Percentiles rank a stretch among this genome's conserved stretches.
Evolutionary conservation across 1,140 invertebrate genomes (phyloP).

Genomic region (Eulimnadia texana): DNA sequence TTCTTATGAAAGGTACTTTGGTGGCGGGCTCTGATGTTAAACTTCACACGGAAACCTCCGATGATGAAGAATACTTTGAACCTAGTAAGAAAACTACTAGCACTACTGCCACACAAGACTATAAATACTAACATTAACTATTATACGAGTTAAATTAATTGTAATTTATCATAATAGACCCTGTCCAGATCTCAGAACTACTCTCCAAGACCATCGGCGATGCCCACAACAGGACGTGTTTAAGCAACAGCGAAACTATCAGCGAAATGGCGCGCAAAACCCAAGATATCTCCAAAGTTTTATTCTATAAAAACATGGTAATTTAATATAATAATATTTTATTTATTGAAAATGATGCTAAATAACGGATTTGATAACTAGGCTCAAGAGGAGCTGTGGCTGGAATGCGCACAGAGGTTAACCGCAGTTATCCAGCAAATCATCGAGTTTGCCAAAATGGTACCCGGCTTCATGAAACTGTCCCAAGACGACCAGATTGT

Average conservation of each 20-base stretch:
- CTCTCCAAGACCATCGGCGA: conserved; percentile 82
- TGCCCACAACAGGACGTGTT: conserved; percentile 78
- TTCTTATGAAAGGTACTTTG: not conserved
- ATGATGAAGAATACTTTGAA: conserved; percentile 16
- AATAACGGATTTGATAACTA: conserved; percentile 23
- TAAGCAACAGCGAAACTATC: conserved; percentile 68
- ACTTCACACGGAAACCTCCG: not conserved
- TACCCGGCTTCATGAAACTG: conserved; percentile 95
- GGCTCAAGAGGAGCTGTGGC: conserved; percentile 85
- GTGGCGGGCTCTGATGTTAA: not conserved
- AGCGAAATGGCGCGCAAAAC: conserved; percentile 78
- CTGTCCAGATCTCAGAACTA: conserved; percentile 74
- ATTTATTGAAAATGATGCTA: not conserved
- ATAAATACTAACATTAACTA: not conserved
- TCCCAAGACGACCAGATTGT: conserved; percentile 97
- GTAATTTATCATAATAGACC: too few relatives aligned
- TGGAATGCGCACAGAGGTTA: conserved; percentile 86
- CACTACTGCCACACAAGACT: too few relatives aligned
- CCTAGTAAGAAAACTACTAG: conserved; percentile 13
- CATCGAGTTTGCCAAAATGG: conserved; percentile 98
- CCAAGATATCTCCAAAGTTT: conserved; percentile 59
- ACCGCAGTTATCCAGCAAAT: conserved; percentile 94
- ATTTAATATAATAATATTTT: too few relatives aligned
- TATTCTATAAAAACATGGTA: conserved; percentile 81
- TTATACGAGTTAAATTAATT: not conserved